Conservation (phyloP, 2,113 vertebrate genomes). For the Daboia siamensis region DNA sequence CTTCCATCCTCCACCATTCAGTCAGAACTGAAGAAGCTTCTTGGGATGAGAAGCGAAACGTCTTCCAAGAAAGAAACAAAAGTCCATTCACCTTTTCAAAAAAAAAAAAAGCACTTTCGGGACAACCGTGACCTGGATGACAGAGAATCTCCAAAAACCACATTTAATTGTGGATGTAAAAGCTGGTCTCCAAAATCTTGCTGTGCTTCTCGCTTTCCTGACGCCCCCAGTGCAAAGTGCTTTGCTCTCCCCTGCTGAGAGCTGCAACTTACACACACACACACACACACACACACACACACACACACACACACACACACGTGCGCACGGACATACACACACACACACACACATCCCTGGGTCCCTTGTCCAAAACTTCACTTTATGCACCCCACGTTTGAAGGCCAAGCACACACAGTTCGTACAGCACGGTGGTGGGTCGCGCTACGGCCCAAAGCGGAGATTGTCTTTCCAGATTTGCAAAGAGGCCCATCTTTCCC, state of each 20-base stretch:
- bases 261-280: background rate
- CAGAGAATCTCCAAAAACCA: background rate
- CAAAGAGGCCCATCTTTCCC: too few relatives aligned
- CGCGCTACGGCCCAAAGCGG: rapidly evolving
- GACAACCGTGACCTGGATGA: background rate
- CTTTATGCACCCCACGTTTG: background rate
- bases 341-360: background rate
- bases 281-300: background rate
- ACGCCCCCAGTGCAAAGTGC: background rate
- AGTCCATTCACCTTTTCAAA: too few relatives aligned
- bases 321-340: too few relatives aligned
- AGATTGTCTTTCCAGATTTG: background rate
- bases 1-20: background rate
- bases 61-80: background rate
- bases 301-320: background rate
- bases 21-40: background rate
- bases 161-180: background rate
- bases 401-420: background rate
- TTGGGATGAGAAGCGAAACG: background rate
- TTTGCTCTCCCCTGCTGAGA: too few relatives aligned
- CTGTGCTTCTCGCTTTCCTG: background rate
- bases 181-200: too few relatives aligned
- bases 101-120: too few relatives aligned
- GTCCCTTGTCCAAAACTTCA: background rate
- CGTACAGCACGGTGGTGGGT: background rate